Percentiles rank a stretch among this genome's conserved stretches.
These are phyloP conservation scores for Ochotona princeps DNA, from an alignment of 2,113 vertebrate species.

Conservation along the genomic window DNA sequence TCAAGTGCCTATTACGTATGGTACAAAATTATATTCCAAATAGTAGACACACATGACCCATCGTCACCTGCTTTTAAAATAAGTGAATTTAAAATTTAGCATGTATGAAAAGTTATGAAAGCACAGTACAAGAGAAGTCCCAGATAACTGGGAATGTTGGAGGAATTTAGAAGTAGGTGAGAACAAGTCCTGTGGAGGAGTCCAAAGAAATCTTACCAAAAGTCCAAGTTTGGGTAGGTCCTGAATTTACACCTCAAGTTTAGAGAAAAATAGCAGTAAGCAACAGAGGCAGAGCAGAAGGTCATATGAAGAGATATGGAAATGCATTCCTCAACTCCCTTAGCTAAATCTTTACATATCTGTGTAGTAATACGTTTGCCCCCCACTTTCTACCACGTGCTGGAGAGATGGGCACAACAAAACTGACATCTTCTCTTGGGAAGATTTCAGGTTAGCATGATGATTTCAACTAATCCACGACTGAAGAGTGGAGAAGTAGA, in stretches of 20 bases:
- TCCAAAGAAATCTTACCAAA: not conserved
- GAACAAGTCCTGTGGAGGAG: not conserved
- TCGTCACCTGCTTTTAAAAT: not conserved
- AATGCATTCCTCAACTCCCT: not conserved
- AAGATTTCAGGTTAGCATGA: not conserved
- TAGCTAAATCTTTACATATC: constrained; percentile 21
- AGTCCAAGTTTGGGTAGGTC: not conserved
- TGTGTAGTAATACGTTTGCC: not conserved
- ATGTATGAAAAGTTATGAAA: not conserved
- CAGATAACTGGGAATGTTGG: not conserved
- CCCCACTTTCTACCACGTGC: not conserved
- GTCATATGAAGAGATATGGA: not conserved
- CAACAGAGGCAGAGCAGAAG: not conserved
- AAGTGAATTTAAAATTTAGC: constrained; percentile 4
- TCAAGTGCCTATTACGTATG: not conserved
- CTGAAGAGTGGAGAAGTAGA: not conserved
- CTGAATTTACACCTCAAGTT: not conserved
- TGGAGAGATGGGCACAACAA: not conserved
- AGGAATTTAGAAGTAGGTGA: not conserved
- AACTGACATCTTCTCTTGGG: not conserved
- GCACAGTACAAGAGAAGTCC: not conserved
- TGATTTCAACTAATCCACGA: not conserved
- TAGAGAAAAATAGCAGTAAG: not conserved
- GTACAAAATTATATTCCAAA: not conserved
- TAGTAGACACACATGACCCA: not conserved